Evolutionary conservation across 2,113 vertebrate genomes (phyloP).

Genomic region (Corythaixoides concolor): DNA sequence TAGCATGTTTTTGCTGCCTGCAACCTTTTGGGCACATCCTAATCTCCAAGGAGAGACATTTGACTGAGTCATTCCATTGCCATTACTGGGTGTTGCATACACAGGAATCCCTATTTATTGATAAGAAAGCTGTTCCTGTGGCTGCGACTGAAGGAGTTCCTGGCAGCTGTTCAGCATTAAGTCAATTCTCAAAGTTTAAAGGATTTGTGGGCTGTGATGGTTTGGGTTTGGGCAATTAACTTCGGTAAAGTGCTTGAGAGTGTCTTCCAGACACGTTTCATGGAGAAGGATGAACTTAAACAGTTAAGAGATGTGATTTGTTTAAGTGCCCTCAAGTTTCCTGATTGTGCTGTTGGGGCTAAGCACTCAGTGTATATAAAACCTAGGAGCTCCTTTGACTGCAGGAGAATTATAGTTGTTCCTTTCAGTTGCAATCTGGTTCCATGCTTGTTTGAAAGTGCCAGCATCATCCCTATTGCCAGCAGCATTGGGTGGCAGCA

Average conservation of each 20-base stretch:
- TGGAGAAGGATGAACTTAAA: neutral
- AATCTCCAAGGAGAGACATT: neutral
- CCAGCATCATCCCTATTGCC: neutral
- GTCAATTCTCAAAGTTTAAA: neutral
- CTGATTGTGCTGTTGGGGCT: neutral
- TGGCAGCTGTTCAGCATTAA: conserved; percentile 44
- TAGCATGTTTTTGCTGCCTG: neutral
- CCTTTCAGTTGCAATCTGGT: neutral
- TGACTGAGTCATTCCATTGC: neutral
- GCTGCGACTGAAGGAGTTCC: neutral
- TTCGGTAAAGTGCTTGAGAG: neutral
- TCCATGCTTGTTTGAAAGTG: neutral
- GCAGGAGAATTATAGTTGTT: neutral
- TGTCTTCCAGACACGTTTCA: conserved; percentile 17
- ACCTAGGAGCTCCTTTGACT: neutral
- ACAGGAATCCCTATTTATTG: neutral
- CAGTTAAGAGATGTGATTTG: neutral
- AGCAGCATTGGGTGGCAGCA: neutral
- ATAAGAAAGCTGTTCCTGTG: neutral
- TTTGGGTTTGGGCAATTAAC: neutral
- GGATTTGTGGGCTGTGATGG: conserved; percentile 41
- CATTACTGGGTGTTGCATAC: neutral
- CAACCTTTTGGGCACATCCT: neutral
- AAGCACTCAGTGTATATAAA: neutral
- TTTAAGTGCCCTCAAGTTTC: neutral